These are phyloP conservation scores for Muraenolepis orangiensis DNA, from an alignment of 2,797 vertebrate genomes.

Conservation along the genomic window DNA sequence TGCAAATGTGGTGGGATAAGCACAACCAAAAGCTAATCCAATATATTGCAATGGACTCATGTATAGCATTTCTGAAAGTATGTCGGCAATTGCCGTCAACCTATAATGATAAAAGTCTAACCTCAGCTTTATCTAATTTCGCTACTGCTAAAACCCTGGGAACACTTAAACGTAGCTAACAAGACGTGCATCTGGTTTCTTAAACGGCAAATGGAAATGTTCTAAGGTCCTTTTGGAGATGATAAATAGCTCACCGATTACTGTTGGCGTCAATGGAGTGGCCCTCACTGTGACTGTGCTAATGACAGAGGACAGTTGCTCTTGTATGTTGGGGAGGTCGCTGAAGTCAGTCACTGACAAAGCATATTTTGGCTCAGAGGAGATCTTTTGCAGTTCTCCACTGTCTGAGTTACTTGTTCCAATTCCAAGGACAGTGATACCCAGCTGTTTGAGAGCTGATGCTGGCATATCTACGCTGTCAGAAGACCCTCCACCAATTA, in stretches of 20 bases:
- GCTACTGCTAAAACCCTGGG: too few species aligned
- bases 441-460: constrained; percentile 39
- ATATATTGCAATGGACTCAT: too few species aligned
- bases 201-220: too few species aligned
- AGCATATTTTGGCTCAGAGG: constrained; percentile 12
- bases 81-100: too few species aligned
- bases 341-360: constrained; percentile 14
- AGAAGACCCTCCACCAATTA: constrained; percentile 59
- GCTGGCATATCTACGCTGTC: constrained; percentile 44
- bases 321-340: constrained; percentile 6
- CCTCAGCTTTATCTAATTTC: too few species aligned
- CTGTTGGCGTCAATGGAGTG: constrained; percentile 7
- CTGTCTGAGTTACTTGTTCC: constrained; percentile 58
- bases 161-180: too few species aligned
- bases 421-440: constrained; percentile 27
- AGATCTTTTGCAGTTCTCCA: constrained; percentile 22
- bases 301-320: constrained; percentile 12
- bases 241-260: constrained; percentile 6
- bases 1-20: too few species aligned
- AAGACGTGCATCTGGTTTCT: too few species aligned
- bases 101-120: too few species aligned
- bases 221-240: too few species aligned
- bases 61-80: too few species aligned
- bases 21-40: too few species aligned
- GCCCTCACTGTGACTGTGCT: constrained; percentile 10